Evolutionary conservation across 2,888 invertebrate genomes (phyloP).

Genomic region (Sinohyriopsis cumingii): DNA sequence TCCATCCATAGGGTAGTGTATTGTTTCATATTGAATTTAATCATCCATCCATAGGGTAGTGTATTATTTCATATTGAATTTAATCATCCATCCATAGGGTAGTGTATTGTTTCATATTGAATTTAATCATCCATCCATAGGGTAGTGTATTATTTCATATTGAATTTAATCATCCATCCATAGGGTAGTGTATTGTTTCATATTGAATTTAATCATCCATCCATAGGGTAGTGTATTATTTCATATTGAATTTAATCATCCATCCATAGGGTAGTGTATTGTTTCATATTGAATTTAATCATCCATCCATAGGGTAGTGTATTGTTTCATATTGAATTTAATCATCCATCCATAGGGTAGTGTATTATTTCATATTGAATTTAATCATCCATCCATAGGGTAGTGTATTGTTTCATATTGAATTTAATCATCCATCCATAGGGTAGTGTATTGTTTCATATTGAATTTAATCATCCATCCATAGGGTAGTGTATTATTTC

Average conservation of each 20-base stretch:
- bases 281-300: constrained; percentile 65
- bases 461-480: constrained; percentile 79
- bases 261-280: constrained; percentile 80
- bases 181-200: constrained; percentile 75
- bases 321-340: no score
- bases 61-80: no score
- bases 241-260: constrained; percentile 75
- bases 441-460: constrained; percentile 73
- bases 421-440: constrained; percentile 81
- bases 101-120: constrained; percentile 26
- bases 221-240: constrained; percentile 77
- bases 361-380: no score
- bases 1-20: constrained; percentile 81
- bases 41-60: constrained; percentile 85
- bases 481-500: constrained; percentile 76
- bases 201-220: constrained; percentile 77
- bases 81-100: constrained; percentile 85
- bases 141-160: constrained; percentile 72
- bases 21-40: no score
- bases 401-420: constrained; percentile 62
- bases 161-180: constrained; percentile 79
- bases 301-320: constrained; percentile 83
- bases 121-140: constrained; percentile 82
- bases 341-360: constrained; percentile 85
- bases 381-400: constrained; percentile 83